A percentile compares a stretch with the other conserved stretches of the same genome.
Evolutionary conservation across 2,888 invertebrate species (phyloP).

Genomic region (Blera fallax): DNA sequence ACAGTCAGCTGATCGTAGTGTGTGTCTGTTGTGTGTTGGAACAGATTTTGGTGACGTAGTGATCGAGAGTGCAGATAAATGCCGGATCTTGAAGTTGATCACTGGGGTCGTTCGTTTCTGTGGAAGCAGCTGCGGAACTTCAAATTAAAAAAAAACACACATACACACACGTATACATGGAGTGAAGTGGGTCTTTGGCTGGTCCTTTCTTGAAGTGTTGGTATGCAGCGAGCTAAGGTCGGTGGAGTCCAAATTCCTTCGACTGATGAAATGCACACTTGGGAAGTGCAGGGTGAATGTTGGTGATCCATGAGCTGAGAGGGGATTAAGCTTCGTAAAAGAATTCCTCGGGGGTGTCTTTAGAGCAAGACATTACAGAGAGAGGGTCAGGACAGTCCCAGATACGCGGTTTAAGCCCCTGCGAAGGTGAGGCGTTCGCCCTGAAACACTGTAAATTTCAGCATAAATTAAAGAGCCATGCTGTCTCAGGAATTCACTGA

Average conservation of each 20-base stretch:
- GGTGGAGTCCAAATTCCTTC: not conserved
- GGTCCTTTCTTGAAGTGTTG: not conserved
- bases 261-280: not conserved
- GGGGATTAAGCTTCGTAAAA: too few relatives aligned
- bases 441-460: too few relatives aligned
- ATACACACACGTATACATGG: not conserved
- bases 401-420: too few relatives aligned
- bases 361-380: too few relatives aligned
- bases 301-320: not conserved
- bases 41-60: conserved; percentile 49
- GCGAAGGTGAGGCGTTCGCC: too few relatives aligned
- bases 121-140: conserved; percentile 16
- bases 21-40: not conserved
- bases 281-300: not conserved
- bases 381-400: too few relatives aligned
- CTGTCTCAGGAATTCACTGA: too few relatives aligned
- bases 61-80: conserved; percentile 42
- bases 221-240: not conserved
- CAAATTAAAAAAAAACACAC: not conserved
- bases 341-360: too few relatives aligned
- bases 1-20: conserved; percentile 63
- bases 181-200: not conserved
- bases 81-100: conserved; percentile 67
- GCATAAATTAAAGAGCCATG: too few relatives aligned
- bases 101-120: conserved; percentile 1